Conservation (phyloP, 2,888 invertebrate genomes). For the Xestia ashworthii region DNA sequence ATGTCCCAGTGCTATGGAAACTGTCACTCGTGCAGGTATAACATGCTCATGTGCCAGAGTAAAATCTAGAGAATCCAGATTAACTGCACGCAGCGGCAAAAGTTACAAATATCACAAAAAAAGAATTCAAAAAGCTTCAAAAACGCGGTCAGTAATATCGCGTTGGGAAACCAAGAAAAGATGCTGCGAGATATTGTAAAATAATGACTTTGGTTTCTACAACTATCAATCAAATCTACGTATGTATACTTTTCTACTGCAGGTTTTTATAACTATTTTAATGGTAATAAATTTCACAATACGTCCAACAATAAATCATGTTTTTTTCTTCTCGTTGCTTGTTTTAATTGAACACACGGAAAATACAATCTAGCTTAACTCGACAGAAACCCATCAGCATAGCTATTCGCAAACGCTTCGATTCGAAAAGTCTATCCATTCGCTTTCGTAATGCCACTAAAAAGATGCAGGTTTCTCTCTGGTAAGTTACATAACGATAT, state of each 20-base stretch:
- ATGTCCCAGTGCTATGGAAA: slow-evolving; percentile 83
- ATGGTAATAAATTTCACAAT: slow-evolving; percentile 20
- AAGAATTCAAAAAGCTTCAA: slow-evolving; percentile 72
- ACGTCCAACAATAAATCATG: slow-evolving; percentile 36
- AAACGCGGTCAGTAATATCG: slow-evolving; percentile 73
- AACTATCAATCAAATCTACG: not conserved
- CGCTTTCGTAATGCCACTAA: no score
- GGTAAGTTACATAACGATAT: no score
- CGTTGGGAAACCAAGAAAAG: slow-evolving; percentile 75
- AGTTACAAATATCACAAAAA: slow-evolving; percentile 75
- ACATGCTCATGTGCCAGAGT: slow-evolving; percentile 79
- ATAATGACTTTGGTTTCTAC: not conserved
- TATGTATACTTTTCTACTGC: not conserved
- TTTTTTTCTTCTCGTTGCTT: not conserved
- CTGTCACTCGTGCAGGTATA: slow-evolving; percentile 74
- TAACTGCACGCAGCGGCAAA: slow-evolving; percentile 44
- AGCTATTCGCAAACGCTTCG: no score
- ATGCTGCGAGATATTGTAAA: slow-evolving; percentile 79
- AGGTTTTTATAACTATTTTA: slow-evolving; percentile 13
- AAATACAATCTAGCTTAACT: not conserved
- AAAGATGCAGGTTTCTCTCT: no score
- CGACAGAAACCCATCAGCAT: no score
- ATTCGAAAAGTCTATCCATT: no score
- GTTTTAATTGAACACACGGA: slow-evolving; percentile 31
- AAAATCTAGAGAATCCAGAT: slow-evolving; percentile 77